Conservation (phyloP, 64 coral and sea anemone species). For the Orbicella faveolata region DNA sequence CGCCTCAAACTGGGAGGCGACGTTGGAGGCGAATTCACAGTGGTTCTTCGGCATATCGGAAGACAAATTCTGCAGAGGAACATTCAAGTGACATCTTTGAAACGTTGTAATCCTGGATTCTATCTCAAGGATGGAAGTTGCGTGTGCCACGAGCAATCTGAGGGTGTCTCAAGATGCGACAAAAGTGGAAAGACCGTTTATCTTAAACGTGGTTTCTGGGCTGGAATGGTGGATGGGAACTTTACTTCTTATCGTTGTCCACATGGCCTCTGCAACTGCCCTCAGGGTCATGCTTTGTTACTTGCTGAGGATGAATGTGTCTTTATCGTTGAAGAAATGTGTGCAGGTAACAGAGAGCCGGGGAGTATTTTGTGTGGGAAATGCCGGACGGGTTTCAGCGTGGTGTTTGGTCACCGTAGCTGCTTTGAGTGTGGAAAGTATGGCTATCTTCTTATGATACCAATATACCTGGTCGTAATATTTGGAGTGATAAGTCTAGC, state of each 20-base stretch:
- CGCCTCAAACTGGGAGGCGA: conserved; percentile 15
- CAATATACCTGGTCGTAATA: background rate
- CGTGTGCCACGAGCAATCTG: background rate
- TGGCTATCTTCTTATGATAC: background rate
- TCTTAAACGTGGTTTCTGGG: conserved; percentile 53
- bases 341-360: conserved; percentile 44
- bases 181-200: conserved; percentile 36
- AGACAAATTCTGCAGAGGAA: conserved; percentile 8
- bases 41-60: conserved; percentile 15
- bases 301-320: conserved; percentile 3
- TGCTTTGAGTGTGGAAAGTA: background rate
- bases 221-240: conserved; percentile 7
- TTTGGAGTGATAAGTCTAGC: background rate
- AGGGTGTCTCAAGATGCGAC: conserved; percentile 40
- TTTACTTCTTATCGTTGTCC: conserved; percentile 26
- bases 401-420: background rate
- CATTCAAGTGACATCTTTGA: background rate
- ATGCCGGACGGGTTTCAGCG: conserved; percentile 53
- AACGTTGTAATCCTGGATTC: conserved; percentile 51
- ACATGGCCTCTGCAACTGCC: conserved; percentile 20
- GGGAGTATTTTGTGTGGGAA: conserved; percentile 60
- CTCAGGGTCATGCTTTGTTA: background rate
- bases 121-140: background rate
- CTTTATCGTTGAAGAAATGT: conserved; percentile 35
- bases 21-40: conserved; percentile 8